Evolutionary conservation across 1,140 invertebrate species (phyloP).

Genomic region (Lutraria rhynchaena): DNA sequence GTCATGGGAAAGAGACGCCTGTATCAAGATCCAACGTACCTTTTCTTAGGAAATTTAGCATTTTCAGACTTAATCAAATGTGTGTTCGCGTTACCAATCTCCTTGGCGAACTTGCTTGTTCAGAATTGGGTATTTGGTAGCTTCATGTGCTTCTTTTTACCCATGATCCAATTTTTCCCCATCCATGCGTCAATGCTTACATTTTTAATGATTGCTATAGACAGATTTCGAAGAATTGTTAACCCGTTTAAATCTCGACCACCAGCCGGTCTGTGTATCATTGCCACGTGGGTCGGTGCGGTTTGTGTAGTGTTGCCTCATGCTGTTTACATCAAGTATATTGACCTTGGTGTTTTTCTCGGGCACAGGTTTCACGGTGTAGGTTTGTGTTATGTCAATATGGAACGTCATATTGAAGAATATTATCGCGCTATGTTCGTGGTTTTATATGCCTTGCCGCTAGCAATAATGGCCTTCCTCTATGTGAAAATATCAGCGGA

Average conservation of each 20-base stretch:
- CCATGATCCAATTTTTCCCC: conserved; percentile 90
- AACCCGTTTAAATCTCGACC: conserved; percentile 86
- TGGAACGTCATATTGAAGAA: conserved; percentile 81
- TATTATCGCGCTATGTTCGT: conserved; percentile 82
- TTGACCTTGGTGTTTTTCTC: conserved; percentile 86
- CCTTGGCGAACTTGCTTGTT: conserved; percentile 87
- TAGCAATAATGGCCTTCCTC: conserved; percentile 86
- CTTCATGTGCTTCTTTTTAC: conserved; percentile 89
- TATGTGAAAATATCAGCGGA: conserved; percentile 86
- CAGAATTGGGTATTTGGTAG: conserved; percentile 90
- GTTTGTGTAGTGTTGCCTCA: conserved; percentile 88
- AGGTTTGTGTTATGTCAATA: conserved; percentile 80
- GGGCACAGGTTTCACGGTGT: conserved; percentile 74
- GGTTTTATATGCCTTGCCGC: conserved; percentile 86
- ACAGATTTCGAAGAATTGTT: conserved; percentile 86
- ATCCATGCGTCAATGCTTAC: conserved; percentile 88
- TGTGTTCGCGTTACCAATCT: conserved; percentile 86
- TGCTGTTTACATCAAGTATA: conserved; percentile 88
- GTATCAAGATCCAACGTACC: conserved; percentile 86
- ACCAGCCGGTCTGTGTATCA: conserved; percentile 86
- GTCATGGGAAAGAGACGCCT: conserved; percentile 86
- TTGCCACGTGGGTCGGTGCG: conserved; percentile 88
- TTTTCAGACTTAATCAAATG: conserved; percentile 88
- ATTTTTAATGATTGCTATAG: conserved; percentile 87
- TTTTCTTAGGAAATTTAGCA: conserved; percentile 87